Percentiles rank a stretch among this genome's conserved stretches.
These are phyloP conservation scores for Drosophila histrio DNA, from an alignment of 2,888 invertebrate species.

Conservation along the genomic window DNA sequence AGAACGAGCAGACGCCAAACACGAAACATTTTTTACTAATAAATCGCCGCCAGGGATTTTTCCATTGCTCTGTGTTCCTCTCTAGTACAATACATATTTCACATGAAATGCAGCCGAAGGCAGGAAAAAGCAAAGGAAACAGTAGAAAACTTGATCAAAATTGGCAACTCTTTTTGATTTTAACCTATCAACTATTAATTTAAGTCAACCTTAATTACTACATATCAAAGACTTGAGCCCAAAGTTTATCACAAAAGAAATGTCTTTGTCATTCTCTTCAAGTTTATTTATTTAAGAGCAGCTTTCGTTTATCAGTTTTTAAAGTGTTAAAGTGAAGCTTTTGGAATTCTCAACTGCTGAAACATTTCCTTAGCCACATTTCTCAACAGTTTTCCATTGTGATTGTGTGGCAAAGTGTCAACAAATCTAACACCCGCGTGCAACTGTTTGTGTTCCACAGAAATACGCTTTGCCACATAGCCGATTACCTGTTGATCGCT, in stretches of 20 bases:
- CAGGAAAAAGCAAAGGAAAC: constrained; percentile 22
- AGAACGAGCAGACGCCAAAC: constrained; percentile 64
- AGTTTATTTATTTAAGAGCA: background rate
- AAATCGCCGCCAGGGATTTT: constrained; percentile 54
- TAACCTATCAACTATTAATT: constrained; percentile 3
- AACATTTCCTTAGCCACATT: constrained; percentile 52
- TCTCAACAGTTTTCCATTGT: constrained; percentile 59
- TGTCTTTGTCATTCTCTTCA: background rate
- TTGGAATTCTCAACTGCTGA: background rate
- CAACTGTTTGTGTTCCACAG: constrained; percentile 58
- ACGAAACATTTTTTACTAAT: constrained; percentile 71
- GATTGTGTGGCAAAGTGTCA: constrained; percentile 60
- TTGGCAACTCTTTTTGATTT: constrained; percentile 28
- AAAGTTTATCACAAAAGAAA: background rate
- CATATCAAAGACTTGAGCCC: background rate
- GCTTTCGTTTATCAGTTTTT: background rate
- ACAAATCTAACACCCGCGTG: constrained; percentile 71
- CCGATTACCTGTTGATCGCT: constrained; percentile 40
- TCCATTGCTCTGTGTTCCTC: constrained; percentile 51
- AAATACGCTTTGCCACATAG: constrained; percentile 34
- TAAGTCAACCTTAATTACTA: background rate
- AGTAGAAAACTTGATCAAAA: constrained; percentile 22
- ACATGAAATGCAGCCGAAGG: constrained; percentile 55
- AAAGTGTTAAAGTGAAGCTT: constrained; percentile 17
- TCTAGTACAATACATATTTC: constrained; percentile 58